Conservation (phyloP, 2,113 vertebrate species). For the Cyphomyrus plagiostoma region DNA sequence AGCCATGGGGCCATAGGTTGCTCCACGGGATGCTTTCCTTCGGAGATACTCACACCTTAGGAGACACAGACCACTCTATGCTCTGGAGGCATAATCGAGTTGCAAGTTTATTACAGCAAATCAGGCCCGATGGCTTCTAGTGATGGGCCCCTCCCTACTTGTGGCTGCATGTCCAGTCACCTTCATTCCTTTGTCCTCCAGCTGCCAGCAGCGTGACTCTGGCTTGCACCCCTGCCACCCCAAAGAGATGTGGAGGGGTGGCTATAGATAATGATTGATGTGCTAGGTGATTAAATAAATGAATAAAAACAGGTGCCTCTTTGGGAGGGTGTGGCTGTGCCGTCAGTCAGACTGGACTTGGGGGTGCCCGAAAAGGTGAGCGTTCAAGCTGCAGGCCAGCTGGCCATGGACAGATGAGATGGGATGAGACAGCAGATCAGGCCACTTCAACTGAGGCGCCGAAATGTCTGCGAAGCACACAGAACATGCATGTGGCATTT, state of each 20-base stretch:
- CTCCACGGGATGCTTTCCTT: not conserved
- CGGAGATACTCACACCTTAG: not conserved
- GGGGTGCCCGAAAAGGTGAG: not conserved
- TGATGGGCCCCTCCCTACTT: not conserved
- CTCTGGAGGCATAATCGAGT: not conserved
- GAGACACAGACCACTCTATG: not conserved
- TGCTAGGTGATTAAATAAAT: not conserved
- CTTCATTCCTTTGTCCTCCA: not conserved
- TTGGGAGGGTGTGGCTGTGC: not conserved
- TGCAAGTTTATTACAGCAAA: not conserved
- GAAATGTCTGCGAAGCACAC: not conserved
- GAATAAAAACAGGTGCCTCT: not conserved
- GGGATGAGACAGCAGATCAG: not conserved
- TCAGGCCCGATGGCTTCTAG: not conserved
- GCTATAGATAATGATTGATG: not conserved
- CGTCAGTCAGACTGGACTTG: not conserved
- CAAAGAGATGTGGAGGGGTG: not conserved
- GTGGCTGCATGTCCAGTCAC: not conserved
- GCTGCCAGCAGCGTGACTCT: not conserved
- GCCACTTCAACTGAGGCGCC: not conserved
- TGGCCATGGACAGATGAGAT: not conserved
- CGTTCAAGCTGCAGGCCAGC: not conserved
- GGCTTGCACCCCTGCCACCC: not conserved
- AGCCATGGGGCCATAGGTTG: not conserved
- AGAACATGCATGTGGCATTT: not conserved